Evolutionary conservation across 2,888 invertebrate genomes (phyloP).

Genomic region (Drosophila melanocephala): DNA sequence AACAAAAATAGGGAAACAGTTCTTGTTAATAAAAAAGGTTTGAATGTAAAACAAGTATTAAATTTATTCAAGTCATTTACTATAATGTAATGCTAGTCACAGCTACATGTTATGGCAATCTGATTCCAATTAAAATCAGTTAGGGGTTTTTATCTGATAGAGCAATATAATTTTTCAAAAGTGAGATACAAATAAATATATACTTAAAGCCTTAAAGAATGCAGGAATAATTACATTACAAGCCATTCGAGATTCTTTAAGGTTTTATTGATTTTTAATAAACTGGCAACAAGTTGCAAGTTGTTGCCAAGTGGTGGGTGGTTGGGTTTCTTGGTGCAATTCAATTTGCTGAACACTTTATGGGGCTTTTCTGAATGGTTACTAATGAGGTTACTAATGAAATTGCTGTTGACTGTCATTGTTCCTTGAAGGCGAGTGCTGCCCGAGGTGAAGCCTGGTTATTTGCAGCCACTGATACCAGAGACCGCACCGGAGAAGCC

Average conservation of each 20-base stretch:
- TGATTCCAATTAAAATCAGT: neutral
- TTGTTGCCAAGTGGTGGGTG: neutral
- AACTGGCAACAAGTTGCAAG: slow-evolving; percentile 41
- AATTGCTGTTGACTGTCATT: slow-evolving; percentile 39
- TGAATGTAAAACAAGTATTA: neutral
- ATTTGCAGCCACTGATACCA: slow-evolving; percentile 94
- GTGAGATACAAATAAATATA: neutral
- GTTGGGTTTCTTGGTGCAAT: slow-evolving; percentile 21
- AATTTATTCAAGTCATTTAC: neutral
- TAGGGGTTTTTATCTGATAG: neutral
- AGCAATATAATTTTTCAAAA: neutral
- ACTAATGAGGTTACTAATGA: slow-evolving; percentile 44
- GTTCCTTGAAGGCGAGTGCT: slow-evolving; percentile 90
- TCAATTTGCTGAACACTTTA: slow-evolving; percentile 51
- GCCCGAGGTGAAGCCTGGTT: slow-evolving; percentile 97
- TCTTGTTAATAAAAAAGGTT: neutral
- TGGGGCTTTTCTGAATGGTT: slow-evolving; percentile 31
- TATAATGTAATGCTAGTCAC: neutral
- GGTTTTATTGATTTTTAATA: slow-evolving; percentile 29
- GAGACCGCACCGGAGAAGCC: slow-evolving; percentile 92
- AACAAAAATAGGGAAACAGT: neutral
- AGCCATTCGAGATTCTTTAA: neutral
- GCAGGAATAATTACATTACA: neutral
- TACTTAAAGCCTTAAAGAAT: neutral
- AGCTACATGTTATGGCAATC: neutral